Evolutionary conservation across 2,888 invertebrate species (phyloP).

Genomic region (Lysandra coridon): DNA sequence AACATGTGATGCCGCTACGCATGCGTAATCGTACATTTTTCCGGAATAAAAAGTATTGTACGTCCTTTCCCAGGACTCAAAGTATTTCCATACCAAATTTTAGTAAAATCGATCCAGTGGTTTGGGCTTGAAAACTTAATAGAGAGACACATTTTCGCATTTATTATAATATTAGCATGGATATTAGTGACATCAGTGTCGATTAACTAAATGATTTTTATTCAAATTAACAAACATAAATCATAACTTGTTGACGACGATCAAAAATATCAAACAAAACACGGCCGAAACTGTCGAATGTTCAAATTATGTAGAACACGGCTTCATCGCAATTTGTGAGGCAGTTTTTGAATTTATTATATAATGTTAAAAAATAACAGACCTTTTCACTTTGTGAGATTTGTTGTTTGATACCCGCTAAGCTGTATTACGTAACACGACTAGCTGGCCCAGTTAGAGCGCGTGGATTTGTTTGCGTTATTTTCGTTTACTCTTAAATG

Average conservation of each 20-base stretch:
- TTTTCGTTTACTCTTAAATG: background rate
- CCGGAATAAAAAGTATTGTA: too few relatives aligned
- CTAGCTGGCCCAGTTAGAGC: background rate
- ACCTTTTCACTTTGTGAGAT: slow-evolving; percentile 23
- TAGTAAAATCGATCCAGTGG: too few relatives aligned
- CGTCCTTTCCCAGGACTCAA: too few relatives aligned
- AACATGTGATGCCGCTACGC: too few relatives aligned
- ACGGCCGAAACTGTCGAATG: background rate
- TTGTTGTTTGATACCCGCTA: slow-evolving; percentile 20
- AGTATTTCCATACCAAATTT: too few relatives aligned
- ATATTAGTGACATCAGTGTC: too few relatives aligned
- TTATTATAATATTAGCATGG: too few relatives aligned
- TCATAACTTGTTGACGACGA: background rate
- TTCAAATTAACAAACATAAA: background rate
- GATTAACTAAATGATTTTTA: background rate
- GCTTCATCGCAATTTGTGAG: slow-evolving; percentile 12
- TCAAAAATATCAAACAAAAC: background rate
- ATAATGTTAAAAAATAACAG: slow-evolving; percentile 22
- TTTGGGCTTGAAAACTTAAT: too few relatives aligned
- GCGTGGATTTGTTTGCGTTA: background rate
- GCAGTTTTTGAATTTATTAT: slow-evolving; percentile 1
- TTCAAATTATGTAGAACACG: slow-evolving; percentile 5
- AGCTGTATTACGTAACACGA: background rate
- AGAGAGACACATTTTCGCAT: too few relatives aligned
- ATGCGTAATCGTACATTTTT: too few relatives aligned